Evolutionary conservation across 2,113 vertebrate species (phyloP).

Genomic region (Pseudolaguvia tuberculata): DNA sequence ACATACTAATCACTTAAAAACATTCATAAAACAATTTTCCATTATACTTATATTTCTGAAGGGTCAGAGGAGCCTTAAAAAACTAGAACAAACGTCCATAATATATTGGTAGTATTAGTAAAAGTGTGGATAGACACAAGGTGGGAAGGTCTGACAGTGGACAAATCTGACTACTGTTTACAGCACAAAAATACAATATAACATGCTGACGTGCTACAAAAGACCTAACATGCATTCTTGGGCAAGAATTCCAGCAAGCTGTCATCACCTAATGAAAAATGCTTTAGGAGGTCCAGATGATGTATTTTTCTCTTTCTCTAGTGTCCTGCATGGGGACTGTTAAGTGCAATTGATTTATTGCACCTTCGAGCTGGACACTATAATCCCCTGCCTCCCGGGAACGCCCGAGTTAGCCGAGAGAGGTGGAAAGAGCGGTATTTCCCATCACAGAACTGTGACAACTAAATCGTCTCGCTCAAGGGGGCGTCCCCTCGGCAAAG

Average conservation of each 20-base stretch:
- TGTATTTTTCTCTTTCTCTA: slow-evolving; percentile 67
- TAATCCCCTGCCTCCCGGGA: slow-evolving; percentile 84
- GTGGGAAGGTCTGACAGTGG: too few species aligned
- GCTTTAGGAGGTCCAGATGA: slow-evolving; percentile 67
- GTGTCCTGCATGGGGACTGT: slow-evolving; percentile 73
- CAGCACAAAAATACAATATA: not conserved
- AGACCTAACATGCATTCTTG: not conserved
- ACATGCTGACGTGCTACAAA: not conserved
- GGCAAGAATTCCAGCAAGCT: not conserved
- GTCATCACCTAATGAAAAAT: slow-evolving; percentile 49
- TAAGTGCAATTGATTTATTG: slow-evolving; percentile 92
- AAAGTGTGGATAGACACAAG: too few species aligned
- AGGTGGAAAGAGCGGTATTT: slow-evolving; percentile 74
- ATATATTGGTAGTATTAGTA: too few species aligned
- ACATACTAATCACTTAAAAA: not conserved
- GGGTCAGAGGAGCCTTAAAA: not conserved
- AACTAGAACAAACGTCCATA: not conserved
- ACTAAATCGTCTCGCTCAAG: slow-evolving; percentile 72
- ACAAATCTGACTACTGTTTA: not conserved
- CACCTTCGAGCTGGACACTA: slow-evolving; percentile 75
- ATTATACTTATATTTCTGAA: not conserved
- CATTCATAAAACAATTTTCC: too few species aligned
- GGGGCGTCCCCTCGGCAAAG: slow-evolving; percentile 62
- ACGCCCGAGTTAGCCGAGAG: slow-evolving; percentile 71
- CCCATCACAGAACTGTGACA: slow-evolving; percentile 75